phyloP scores from a whole-genome alignment of 2,113 vertebrate species.

The Ailurus styani region DNA sequence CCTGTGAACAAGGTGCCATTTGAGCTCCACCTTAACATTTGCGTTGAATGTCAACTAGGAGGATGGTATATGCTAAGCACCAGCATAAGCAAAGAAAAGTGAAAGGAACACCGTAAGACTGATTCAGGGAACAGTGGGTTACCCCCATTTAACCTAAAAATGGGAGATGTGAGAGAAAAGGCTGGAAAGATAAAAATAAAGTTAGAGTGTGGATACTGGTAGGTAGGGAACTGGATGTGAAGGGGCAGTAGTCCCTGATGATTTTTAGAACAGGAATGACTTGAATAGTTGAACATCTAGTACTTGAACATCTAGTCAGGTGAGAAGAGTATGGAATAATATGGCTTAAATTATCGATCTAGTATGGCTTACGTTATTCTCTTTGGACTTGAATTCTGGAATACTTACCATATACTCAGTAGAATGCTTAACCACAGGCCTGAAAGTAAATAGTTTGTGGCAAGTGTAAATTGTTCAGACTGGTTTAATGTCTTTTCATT shows the following conservation, averaged over 20 bases:
- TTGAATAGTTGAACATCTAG: neutral
- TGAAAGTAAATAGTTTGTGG: neutral
- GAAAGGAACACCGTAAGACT: neutral
- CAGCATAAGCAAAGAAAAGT: neutral
- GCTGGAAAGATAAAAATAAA: neutral
- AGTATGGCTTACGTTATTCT: neutral
- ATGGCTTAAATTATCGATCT: neutral
- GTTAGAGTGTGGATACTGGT: neutral
- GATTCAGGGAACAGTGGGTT: neutral
- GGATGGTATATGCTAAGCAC: neutral
- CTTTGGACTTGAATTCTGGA: neutral
- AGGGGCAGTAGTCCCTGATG: neutral
- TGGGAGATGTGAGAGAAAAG: neutral
- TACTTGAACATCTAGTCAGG: neutral
- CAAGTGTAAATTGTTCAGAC: neutral
- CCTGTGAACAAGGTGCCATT: neutral
- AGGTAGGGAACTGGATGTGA: neutral
- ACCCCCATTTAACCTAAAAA: neutral
- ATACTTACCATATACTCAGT: neutral
- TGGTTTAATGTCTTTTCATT: conserved; percentile 1
- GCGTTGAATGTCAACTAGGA: neutral
- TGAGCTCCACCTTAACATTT: neutral
- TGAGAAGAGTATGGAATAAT: neutral
- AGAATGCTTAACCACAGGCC: neutral
- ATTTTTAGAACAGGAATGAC: neutral